Percentiles rank a stretch among this genome's conserved stretches.
phyloP scores from a whole-genome alignment of 2,797 vertebrate species.

The Acipenser oxyrinchus region DNA sequence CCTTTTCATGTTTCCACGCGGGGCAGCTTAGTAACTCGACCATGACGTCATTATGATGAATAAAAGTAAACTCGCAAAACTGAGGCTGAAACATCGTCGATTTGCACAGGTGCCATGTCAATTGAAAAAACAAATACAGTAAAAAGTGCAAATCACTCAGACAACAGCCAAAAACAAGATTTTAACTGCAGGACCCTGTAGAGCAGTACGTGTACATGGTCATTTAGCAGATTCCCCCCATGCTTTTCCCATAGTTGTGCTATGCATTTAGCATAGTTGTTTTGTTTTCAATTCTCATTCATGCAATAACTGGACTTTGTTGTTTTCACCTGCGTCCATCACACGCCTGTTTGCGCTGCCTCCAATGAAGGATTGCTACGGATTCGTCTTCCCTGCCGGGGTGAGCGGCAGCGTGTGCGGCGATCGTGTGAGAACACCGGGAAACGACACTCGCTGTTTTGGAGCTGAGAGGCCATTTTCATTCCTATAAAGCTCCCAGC shows the following conservation, averaged over 20 bases:
- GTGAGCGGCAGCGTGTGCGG: no score
- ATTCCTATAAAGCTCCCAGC: background rate
- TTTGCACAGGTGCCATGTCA: background rate
- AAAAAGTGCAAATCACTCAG: no score
- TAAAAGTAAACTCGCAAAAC: background rate
- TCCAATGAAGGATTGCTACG: no score
- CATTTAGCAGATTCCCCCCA: background rate
- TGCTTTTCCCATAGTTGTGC: no score
- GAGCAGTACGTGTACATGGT: background rate
- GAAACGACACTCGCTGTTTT: no score
- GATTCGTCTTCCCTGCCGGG: no score
- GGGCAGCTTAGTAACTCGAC: background rate
- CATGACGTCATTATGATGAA: background rate
- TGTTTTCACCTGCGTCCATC: no score
- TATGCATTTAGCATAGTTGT: no score
- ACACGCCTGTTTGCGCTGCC: no score
- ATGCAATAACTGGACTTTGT: no score
- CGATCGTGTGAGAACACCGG: no score
- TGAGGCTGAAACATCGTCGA: background rate
- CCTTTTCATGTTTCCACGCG: background rate
- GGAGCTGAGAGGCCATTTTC: background rate
- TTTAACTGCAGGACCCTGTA: background rate
- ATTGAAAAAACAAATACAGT: background rate
- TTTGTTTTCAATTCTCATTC: no score
- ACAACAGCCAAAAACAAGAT: background rate